phyloP scores from a whole-genome alignment of 2,888 invertebrate genomes.

The Perdita meconis region DNA sequence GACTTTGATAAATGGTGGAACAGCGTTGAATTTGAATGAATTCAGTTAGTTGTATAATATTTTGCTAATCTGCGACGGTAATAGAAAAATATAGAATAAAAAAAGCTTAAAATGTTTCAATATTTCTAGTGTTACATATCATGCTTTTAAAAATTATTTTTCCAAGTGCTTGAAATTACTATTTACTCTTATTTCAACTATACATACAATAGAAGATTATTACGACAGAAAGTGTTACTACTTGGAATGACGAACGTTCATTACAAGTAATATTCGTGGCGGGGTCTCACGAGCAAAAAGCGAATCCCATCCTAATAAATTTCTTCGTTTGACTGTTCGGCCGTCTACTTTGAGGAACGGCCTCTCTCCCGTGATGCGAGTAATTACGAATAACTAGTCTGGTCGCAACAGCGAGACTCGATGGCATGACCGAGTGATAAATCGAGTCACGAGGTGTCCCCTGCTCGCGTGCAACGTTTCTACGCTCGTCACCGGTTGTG shows the following conservation, averaged over 20 bases:
- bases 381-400: conserved; percentile 76
- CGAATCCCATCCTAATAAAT: conserved; percentile 56
- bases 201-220: too few species aligned
- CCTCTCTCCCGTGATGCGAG: conserved; percentile 58
- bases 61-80: conserved; percentile 9
- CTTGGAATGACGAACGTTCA: not conserved
- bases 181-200: too few species aligned
- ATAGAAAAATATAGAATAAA: too few species aligned
- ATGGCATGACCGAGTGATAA: conserved; percentile 70
- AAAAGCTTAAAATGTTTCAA: too few species aligned
- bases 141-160: too few species aligned
- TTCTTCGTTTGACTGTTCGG: conserved; percentile 51
- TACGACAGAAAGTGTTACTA: too few species aligned
- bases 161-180: too few species aligned
- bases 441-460: conserved; percentile 61
- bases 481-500: conserved; percentile 43
- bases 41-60: conserved; percentile 35
- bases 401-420: conserved; percentile 60
- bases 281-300: not conserved
- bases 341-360: conserved; percentile 72
- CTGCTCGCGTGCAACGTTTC: conserved; percentile 28
- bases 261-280: conserved; percentile 24
- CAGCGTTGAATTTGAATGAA: conserved; percentile 45
- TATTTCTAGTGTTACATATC: too few species aligned
- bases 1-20: conserved; percentile 45